phyloP scores from a whole-genome alignment of 1,140 invertebrate species.

The Cryptotermes secundus region DNA sequence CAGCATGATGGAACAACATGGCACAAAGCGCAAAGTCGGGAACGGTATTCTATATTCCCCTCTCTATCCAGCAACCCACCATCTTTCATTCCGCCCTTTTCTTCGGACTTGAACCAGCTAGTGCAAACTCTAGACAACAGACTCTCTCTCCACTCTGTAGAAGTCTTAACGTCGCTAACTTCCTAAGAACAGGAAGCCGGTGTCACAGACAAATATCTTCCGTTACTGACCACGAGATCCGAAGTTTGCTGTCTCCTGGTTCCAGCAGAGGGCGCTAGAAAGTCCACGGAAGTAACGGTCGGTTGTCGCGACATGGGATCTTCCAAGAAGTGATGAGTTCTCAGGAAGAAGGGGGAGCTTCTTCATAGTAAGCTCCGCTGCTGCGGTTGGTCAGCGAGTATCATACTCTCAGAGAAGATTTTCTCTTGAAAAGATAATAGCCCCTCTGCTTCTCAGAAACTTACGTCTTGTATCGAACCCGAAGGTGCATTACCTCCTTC shows the following conservation, averaged over 20 bases:
- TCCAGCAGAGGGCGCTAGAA: neutral
- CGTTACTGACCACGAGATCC: neutral
- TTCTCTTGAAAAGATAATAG: too few relatives aligned
- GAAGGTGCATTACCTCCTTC: too few relatives aligned
- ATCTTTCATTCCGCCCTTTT: neutral
- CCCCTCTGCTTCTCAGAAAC: too few relatives aligned
- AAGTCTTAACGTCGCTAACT: neutral
- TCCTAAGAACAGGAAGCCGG: constrained; percentile 14
- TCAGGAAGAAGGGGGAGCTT: neutral
- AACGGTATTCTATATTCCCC: neutral
- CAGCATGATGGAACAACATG: neutral
- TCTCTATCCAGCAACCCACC: neutral
- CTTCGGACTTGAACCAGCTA: neutral
- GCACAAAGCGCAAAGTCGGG: neutral
- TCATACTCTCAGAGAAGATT: too few relatives aligned
- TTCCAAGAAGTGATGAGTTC: neutral
- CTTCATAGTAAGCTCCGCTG: neutral
- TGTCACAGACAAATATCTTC: constrained; percentile 19
- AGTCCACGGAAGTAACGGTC: neutral
- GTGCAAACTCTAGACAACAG: neutral
- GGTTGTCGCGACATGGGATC: neutral
- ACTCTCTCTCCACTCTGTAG: neutral
- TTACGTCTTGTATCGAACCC: too few relatives aligned
- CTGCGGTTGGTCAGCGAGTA: neutral
- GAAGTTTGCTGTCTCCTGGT: neutral